Base-by-base conservation (phyloP, 2,888 invertebrate species). In the Thalpophila matura region DNA sequence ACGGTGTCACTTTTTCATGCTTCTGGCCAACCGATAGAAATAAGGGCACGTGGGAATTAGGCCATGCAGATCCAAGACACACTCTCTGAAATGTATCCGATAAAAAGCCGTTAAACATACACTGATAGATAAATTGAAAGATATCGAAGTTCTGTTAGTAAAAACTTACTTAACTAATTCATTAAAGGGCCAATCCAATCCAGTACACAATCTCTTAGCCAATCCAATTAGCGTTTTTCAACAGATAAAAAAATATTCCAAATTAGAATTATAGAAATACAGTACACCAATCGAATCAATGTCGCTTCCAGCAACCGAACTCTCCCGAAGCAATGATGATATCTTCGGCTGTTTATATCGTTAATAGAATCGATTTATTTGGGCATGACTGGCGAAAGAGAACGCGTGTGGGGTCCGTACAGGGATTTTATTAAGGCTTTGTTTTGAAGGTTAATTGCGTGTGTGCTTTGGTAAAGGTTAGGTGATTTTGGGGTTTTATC, bases 361-460 rank as follows among this genome's bases (percentile, higher is more conserved):
- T 86, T 91, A 91, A 92, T 91, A 89, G 87, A 84, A 90, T 91
- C 89, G 85, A 82, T 91, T 90, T 89, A 91, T 90, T 92, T 90
- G 91, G 85, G 82, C 88, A 87, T 93, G 93, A 93, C 93, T 91
- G 82, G 92, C 89, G 65, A 80, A 84, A 86, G 81, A 58, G 53
- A 64, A 82, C 80, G 85, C 88, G 90, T 91, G 91, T 93, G 92
- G 86, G 93, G 92, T 92, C 93, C 61, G 77, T 47, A 71, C 74
- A 51, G 57, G 45, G 37, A 24, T 31, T 12, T 31, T 24, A 54
- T 50, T 40, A 37, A 24, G 6, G 18, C 40, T 35, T 56, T 53
- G 40, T 72, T 72, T 57, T 58, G 27, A 46, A 16, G 53, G 69
- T 63, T 72, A 72, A 72, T 72, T 72, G 54, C 38, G 14, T 57